A percentile compares a stretch with the other conserved stretches of the same genome.
Evolutionary conservation across 2,888 invertebrate genomes (phyloP).

Genomic region (Bombylius discolor): DNA sequence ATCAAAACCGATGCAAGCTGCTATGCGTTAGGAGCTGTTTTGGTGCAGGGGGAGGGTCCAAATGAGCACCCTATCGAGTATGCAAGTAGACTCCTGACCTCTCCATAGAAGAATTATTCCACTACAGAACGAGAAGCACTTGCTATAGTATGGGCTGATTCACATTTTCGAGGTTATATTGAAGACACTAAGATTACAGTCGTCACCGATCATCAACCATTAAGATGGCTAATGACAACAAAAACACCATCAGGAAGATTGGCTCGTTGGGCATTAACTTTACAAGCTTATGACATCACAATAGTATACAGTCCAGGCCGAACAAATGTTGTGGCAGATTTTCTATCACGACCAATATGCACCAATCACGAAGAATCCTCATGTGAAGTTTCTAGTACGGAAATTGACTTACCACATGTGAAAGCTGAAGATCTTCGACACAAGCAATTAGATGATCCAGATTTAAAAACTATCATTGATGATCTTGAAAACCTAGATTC

Average conservation of each 20-base stretch:
- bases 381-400: no score
- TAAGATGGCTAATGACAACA: constrained; percentile 3
- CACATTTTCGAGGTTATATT: constrained; percentile 8
- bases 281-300: no score
- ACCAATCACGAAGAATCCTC: no score
- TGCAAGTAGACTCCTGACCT: constrained; percentile 18
- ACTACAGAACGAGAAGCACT: constrained; percentile 33
- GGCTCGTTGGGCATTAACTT: no score
- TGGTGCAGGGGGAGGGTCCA: constrained; percentile 14
- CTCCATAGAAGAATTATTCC: constrained; percentile 28
- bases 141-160: constrained; percentile 16
- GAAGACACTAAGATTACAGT: constrained; percentile 2
- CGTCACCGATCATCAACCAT: constrained; percentile 6
- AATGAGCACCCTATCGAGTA: constrained; percentile 8
- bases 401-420: no score
- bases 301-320: constrained; percentile 17
- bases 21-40: constrained; percentile 19
- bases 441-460: no score
- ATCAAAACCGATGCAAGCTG: no score
- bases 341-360: constrained; percentile 1
- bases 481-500: no score
- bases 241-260: no score
- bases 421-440: no score
- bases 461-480: no score
- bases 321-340: constrained; percentile 18